Base-by-base conservation (phyloP, 2,888 invertebrate species). In the Brassicogethes aeneus region DNA sequence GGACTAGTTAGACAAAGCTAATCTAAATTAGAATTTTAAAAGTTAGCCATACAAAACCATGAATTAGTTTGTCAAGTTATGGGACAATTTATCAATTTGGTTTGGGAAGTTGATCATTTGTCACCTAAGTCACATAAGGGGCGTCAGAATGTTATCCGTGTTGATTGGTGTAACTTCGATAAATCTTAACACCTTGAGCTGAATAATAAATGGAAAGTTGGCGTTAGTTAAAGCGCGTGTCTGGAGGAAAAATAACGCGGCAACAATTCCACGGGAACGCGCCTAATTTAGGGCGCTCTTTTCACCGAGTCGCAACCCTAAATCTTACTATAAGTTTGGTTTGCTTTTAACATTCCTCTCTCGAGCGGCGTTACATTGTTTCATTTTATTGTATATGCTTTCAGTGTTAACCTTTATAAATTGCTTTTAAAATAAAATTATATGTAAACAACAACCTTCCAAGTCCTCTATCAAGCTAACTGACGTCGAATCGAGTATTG, bases 201-300 rank as follows among this genome's bases (percentile, higher is more conserved):
- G 32, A 32, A 32, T 32, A 32, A 32, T 32, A 32, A 32, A 32
- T 42, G 40, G 39, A 34, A 42, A 42, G 41, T 46, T 42, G 35
- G 42, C 37, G 43, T n/a, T n/a, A n/a, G n/a, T n/a, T 46, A 41
- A 42, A 29, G 40, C 46, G 41, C 42, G 40, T 36, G 44, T 44
- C 44, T 45, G 8, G 23, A 36, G 17, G 37, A 42, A 44, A 49
- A 49, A 42, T 43, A 47, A 23, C 38, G 39, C 32, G 32, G 32
- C 45, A 37, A 42, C 44, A 46, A 43, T 42, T 47, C 40, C 46
- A 40, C 42, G 41, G n/a, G 42, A 48, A 49, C 35, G 47, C 44
- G 42, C 47, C 49, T 51, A 53, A 50, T 51, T 51, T 49, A 49
- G 50, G 48, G 51, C 45, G 50, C 45, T 45, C 50, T 43, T 42